Evolutionary conservation across 2,888 invertebrate genomes (phyloP).

Genomic region (Chymomyza fuscimana): DNA sequence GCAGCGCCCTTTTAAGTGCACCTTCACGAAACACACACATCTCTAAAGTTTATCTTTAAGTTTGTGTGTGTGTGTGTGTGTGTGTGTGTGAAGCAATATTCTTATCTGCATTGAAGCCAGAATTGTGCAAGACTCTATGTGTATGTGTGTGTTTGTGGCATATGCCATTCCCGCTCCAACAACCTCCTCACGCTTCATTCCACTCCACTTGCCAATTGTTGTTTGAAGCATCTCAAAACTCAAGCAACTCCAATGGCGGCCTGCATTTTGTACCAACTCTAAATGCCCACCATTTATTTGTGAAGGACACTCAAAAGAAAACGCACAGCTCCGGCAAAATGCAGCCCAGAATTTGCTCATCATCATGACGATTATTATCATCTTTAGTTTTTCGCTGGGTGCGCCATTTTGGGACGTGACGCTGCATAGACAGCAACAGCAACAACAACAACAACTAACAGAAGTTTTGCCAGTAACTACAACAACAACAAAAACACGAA

Average conservation of each 20-base stretch:
- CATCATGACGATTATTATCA: neutral
- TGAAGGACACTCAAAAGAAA: slow-evolving; percentile 61
- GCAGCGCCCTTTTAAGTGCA: neutral
- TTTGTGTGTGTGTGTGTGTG: slow-evolving; percentile 17
- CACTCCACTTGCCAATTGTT: slow-evolving; percentile 53
- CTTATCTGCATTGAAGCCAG: slow-evolving; percentile 73
- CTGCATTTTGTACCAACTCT: slow-evolving; percentile 25
- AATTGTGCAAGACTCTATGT: slow-evolving; percentile 37
- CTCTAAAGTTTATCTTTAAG: slow-evolving; percentile 12
- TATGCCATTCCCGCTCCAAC: slow-evolving; percentile 11
- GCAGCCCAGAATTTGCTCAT: neutral
- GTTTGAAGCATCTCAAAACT: slow-evolving; percentile 34
- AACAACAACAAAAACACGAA: neutral
- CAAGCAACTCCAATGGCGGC: slow-evolving; percentile 22
- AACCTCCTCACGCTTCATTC: slow-evolving; percentile 40
- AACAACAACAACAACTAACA: neutral
- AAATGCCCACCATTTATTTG: slow-evolving; percentile 73
- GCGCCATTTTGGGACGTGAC: slow-evolving; percentile 41
- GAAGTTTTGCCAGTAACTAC: neutral
- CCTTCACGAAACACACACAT: neutral
- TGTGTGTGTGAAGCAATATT: slow-evolving; percentile 48
- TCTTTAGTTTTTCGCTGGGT: slow-evolving; percentile 6
- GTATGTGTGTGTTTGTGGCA: slow-evolving; percentile 5
- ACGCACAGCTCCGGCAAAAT: slow-evolving; percentile 6
- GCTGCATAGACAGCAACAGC: slow-evolving; percentile 33